A percentile compares a stretch with the other conserved stretches of the same genome.
Evolutionary conservation across 2,113 vertebrate genomes (phyloP).

Genomic region (Patagioenas fasciata): DNA sequence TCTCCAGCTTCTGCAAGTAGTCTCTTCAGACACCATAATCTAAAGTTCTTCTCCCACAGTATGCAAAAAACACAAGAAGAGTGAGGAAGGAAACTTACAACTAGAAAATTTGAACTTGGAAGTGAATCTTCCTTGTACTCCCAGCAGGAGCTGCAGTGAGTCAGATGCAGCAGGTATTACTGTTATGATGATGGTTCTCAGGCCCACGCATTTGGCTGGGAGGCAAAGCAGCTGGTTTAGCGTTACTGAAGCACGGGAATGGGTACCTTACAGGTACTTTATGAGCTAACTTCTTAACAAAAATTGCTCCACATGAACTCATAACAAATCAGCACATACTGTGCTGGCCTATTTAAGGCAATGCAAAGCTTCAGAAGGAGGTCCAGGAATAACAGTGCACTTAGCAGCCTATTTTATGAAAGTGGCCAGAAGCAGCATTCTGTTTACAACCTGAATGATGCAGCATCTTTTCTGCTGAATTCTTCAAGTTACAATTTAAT

Average conservation of each 20-base stretch:
- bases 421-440: neutral
- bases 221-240: neutral
- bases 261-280: neutral
- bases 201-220: neutral
- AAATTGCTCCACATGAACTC: neutral
- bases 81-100: neutral
- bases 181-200: neutral
- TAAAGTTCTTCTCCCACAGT: neutral
- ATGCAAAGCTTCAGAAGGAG: neutral
- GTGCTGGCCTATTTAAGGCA: neutral
- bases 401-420: neutral
- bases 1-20: neutral
- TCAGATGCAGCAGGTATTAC: slow-evolving; percentile 23
- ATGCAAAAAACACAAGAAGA: neutral
- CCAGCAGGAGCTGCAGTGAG: slow-evolving; percentile 18
- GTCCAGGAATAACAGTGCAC: neutral
- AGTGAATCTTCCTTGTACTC: neutral
- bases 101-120: neutral
- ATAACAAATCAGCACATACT: neutral
- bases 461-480: neutral
- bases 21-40: neutral
- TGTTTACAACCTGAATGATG: neutral
- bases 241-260: neutral
- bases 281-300: neutral
- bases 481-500: neutral